Conservation (phyloP, 2,113 vertebrate genomes). For the Nothocercus julius region DNA sequence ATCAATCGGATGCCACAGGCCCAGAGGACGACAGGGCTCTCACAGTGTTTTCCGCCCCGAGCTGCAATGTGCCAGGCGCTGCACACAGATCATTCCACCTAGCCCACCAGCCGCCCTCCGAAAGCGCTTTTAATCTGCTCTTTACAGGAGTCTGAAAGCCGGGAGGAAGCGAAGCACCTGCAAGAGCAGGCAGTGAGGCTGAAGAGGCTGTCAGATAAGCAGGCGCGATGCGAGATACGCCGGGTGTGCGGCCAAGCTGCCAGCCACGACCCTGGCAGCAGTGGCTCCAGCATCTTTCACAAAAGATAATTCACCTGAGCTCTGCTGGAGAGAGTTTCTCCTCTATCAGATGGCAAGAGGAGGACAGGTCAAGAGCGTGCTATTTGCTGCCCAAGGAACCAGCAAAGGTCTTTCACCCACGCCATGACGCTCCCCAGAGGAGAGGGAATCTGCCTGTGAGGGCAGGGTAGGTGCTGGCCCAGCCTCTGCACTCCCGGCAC, state of each 20-base stretch:
- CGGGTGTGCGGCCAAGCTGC: too few relatives aligned
- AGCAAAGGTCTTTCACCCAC: neutral
- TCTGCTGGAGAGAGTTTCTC: neutral
- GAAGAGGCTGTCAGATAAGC: neutral
- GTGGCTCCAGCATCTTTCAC: neutral
- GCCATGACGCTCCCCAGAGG: neutral
- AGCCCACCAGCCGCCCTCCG: too few relatives aligned
- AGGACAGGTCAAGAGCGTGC: neutral
- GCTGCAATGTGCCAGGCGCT: neutral
- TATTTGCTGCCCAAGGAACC: neutral
- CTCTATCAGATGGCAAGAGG: neutral
- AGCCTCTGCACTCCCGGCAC: too few relatives aligned
- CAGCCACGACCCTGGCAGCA: neutral
- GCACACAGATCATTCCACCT: neutral
- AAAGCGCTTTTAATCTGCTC: fast-evolving
- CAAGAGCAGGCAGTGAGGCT: neutral
- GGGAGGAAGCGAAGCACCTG: neutral
- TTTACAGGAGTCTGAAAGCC: neutral
- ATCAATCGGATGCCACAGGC: neutral
- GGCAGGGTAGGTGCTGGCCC: neutral
- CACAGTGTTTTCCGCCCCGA: neutral
- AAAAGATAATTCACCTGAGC: neutral
- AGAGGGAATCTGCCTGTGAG: neutral
- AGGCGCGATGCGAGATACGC: fast-evolving
- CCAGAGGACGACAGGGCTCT: neutral